phyloP scores from a whole-genome alignment of 2,113 vertebrate genomes.

The Gymnorhina tibicen region DNA sequence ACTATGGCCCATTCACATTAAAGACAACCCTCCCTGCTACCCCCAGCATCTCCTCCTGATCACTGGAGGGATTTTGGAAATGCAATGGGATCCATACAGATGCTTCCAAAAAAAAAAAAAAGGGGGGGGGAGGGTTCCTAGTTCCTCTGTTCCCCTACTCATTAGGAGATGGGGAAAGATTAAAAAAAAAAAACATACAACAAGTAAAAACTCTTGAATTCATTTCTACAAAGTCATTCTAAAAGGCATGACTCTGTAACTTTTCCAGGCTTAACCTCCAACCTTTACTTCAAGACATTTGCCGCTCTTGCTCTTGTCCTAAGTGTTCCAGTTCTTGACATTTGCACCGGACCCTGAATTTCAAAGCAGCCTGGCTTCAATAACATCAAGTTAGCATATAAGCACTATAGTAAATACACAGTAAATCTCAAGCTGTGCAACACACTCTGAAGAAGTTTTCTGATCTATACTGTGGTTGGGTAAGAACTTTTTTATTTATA shows the following conservation, averaged over 20 bases:
- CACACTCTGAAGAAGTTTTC: not conserved
- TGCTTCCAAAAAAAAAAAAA: not conserved
- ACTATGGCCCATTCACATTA: rapidly evolving
- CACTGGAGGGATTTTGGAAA: not conserved
- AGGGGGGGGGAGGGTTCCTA: not conserved
- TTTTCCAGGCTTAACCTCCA: not conserved
- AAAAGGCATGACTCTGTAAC: not conserved
- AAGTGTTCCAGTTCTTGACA: not conserved
- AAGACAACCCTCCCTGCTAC: not conserved
- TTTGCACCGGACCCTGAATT: not conserved
- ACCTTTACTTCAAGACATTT: not conserved
- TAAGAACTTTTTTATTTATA: not conserved
- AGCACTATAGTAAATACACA: not conserved
- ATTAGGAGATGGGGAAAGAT: not conserved
- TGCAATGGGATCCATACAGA: not conserved
- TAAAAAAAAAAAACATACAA: too few species aligned
- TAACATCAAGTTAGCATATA: not conserved
- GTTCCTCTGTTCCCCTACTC: not conserved
- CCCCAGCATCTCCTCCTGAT: not conserved
- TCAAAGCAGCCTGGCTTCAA: not conserved
- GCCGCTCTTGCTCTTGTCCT: not conserved
- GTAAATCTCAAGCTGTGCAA: not conserved
- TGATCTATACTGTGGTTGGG: not conserved
- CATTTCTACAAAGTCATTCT: not conserved
- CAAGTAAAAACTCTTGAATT: not conserved